phyloP scores from a whole-genome alignment of 1,140 invertebrate species.

The Aporrectodea caliginosa region DNA sequence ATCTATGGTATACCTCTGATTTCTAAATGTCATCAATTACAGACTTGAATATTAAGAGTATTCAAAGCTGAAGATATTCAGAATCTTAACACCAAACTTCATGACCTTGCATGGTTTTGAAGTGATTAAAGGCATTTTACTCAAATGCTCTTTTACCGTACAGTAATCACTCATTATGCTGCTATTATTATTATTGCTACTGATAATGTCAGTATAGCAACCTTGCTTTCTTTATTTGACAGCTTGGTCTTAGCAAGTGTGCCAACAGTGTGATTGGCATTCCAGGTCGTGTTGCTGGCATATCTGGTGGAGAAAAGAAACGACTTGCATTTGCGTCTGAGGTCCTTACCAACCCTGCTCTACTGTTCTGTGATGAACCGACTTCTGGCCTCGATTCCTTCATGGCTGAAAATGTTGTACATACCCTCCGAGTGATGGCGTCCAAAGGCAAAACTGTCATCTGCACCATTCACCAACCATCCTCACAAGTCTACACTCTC shows the following conservation, averaged over 20 bases:
- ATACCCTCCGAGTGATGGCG: slow-evolving; percentile 64
- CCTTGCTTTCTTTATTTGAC: background rate
- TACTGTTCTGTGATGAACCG: slow-evolving; percentile 96
- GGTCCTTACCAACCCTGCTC: slow-evolving; percentile 85
- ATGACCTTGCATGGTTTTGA: too few relatives aligned
- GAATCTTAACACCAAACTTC: too few relatives aligned
- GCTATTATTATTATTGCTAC: background rate
- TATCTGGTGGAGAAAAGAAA: slow-evolving; percentile 93
- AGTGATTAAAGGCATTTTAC: too few relatives aligned
- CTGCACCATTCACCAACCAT: slow-evolving; percentile 90
- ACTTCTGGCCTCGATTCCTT: slow-evolving; percentile 88
- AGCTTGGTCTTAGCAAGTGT: slow-evolving; percentile 78
- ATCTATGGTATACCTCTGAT: too few relatives aligned
- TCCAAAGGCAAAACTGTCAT: slow-evolving; percentile 84
- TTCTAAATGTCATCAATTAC: too few relatives aligned
- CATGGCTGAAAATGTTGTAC: slow-evolving; percentile 85
- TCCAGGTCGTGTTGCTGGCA: slow-evolving; percentile 71
- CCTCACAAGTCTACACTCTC: background rate
- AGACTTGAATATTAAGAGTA: too few relatives aligned
- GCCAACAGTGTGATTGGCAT: slow-evolving; percentile 65
- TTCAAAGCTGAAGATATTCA: too few relatives aligned
- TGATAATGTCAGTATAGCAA: too few relatives aligned
- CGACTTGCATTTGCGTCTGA: slow-evolving; percentile 92
- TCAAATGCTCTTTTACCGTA: too few relatives aligned
- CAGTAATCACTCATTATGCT: too few relatives aligned